Evolutionary conservation across 1,140 invertebrate genomes (phyloP), one percentile per base, ranked within the genome.

Genomic region (Papilio machaon): DNA sequence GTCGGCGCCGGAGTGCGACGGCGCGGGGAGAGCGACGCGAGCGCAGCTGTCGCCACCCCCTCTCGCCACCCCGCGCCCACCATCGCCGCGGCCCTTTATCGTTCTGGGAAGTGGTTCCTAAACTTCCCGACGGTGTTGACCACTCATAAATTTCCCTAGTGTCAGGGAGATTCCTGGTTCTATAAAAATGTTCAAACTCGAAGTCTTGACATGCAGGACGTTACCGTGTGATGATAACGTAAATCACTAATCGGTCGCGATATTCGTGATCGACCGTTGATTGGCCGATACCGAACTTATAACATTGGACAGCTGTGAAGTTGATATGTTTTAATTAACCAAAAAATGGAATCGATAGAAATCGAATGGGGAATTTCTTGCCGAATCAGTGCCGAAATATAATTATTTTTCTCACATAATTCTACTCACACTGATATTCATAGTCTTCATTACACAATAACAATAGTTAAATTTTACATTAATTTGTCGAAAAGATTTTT

Each of bases 71-170:
- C 73, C 86, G 60, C 80, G 77, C 79, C 82, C 80, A 80, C 84
- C 80, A 80, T 80, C 85, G 84, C 88, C 80, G 84, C 86, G 89
- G 88, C 91, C 91, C 92, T 91, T 92, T 92, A 93, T 94, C 92
- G 91, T 94, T 94, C 92, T 94, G 92, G 92, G 92, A 94, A 94
- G 92, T 92, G 90, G 93, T 94, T 94, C 93, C 93, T 93, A 90
- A 91, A 90, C 92, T 93, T 94, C 93, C 93, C 93, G 89, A 89
- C 85, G 82, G 88, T 87, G 91, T 90, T 92, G 86, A 84, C 85
- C 85, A 73, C 81, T 84, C 79, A 83, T 80, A 85, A 88, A 85
- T 84, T 89, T 89, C 84, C 90, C 85, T 86, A 79, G 85, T 79
- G 80, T 84, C 79, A 87, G 88, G 89, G 87, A 89, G 88, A 88